Evolutionary conservation across 2,888 invertebrate species (phyloP), one percentile per base, ranked within the genome.

Genomic region (Danaus chrysippus): DNA sequence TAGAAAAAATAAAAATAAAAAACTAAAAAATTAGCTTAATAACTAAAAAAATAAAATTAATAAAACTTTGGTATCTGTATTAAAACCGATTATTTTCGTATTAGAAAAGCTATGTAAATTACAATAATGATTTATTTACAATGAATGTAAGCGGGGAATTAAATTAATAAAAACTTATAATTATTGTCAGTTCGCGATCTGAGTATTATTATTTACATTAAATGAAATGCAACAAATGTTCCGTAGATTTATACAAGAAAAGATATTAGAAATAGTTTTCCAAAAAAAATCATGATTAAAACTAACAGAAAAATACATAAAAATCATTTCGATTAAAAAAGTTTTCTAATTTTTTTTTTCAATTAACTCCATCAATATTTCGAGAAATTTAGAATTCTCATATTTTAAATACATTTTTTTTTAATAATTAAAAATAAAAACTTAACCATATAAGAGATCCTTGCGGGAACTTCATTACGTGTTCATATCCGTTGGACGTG

Each of bases 21-120:
- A 79, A 71, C 80, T 80, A 76, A 78, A 74, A 78, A 83, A 83
- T 73, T 82, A 82, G 82, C 83, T 85, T 84, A 87, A 83, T 81
- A 88, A 84, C 81, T 86, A 86, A 88, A 82, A n/a, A 77, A 79
- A 81, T 84, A 82, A 86, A 85, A 87, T 85, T 87, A 87, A 82
- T 83, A 85, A 87, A 89, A 91, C 91, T 91, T 91, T 91, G 91
- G 91, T 89, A 91, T 91, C 80, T 84, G 84, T 86, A 85, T 87
- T 89, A 87, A 86, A 84, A 87, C 89, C 88, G 87, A 89, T 88
- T 86, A 83, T 82, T 82, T 87, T 89, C 85, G 83, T 82, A 83
- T 82, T 85, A 86, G 81, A 85, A 87, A 68, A 79, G 82, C 79
- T 77, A 77, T 82, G 81, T 80, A 81, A 82, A 83, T 81, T 85